phyloP scores from a whole-genome alignment of 2,113 vertebrate species.

The Poecilia latipinna region DNA sequence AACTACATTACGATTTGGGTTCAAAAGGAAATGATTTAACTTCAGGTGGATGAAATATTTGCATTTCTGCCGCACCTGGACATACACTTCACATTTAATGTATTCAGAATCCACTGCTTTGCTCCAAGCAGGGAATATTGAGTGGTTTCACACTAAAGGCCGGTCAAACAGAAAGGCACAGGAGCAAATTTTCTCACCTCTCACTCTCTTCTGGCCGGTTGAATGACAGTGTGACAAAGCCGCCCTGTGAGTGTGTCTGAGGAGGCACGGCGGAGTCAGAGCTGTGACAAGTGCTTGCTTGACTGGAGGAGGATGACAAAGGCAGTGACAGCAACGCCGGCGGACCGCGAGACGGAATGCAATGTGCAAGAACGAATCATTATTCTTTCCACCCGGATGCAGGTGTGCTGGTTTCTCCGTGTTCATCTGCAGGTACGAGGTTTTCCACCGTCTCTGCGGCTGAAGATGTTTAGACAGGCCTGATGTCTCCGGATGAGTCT shows the following conservation, averaged over 20 bases:
- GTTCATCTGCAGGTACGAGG: background rate
- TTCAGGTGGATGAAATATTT: constrained; percentile 54
- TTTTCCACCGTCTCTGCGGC: background rate
- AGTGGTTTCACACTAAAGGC: constrained; percentile 59
- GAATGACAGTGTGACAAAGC: constrained; percentile 52
- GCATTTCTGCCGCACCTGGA: constrained; percentile 61
- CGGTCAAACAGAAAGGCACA: constrained; percentile 53
- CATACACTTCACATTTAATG: constrained; percentile 52
- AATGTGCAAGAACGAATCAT: constrained; percentile 6
- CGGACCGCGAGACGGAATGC: background rate
- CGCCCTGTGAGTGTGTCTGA: constrained; percentile 33
- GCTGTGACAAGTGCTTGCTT: constrained; percentile 32
- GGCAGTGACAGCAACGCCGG: constrained; percentile 17
- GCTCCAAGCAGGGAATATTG: constrained; percentile 55
- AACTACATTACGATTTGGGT: constrained; percentile 40
- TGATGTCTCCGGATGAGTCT: background rate
- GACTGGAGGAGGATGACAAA: constrained; percentile 33
- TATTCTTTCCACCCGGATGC: constrained; percentile 4
- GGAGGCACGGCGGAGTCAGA: constrained; percentile 24
- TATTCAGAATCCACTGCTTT: constrained; percentile 55
- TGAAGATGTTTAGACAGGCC: background rate
- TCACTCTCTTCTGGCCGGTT: constrained; percentile 20
- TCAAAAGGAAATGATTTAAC: constrained; percentile 64
- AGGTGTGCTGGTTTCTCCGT: background rate
- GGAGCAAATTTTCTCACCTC: constrained; percentile 30